These are phyloP conservation scores for Blastobasis lacticolella DNA, from an alignment of 2,888 invertebrate genomes.

Conservation along the genomic window DNA sequence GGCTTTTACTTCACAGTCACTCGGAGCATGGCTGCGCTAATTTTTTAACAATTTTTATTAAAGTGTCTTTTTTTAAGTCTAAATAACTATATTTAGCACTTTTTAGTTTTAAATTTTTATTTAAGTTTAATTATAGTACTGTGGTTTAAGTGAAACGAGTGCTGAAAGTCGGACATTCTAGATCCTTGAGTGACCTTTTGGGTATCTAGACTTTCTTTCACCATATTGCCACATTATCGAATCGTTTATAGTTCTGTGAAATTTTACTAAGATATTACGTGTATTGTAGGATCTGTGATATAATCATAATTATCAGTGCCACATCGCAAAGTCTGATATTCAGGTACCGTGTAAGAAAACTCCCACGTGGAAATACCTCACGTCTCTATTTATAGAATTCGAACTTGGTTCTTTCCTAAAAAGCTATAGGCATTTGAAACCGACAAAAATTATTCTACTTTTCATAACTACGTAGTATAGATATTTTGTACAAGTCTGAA, in stretches of 20 bases:
- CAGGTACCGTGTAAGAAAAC: constrained; percentile 59
- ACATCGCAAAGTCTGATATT: constrained; percentile 47
- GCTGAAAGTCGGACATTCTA: constrained; percentile 52
- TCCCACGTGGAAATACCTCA: constrained; percentile 73
- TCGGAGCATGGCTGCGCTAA: constrained; percentile 53
- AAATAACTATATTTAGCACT: constrained; percentile 35
- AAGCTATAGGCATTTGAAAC: constrained; percentile 45
- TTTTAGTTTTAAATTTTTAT: constrained; percentile 41
- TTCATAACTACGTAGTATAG: no score
- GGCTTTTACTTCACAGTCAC: constrained; percentile 61
- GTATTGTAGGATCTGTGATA: constrained; percentile 49
- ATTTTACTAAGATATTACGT: constrained; percentile 29
- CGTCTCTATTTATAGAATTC: constrained; percentile 67
- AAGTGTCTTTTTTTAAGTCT: constrained; percentile 36
- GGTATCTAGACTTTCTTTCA: constrained; percentile 55
- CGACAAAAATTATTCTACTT: constrained; percentile 19
- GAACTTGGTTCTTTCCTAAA: constrained; percentile 53
- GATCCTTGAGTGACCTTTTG: constrained; percentile 71
- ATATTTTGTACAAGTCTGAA: no score
- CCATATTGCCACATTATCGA: constrained; percentile 57
- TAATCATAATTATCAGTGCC: constrained; percentile 51
- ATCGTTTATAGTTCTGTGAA: constrained; percentile 32
- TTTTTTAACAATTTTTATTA: constrained; percentile 43
- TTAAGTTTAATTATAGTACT: constrained; percentile 48
- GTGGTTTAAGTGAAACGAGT: constrained; percentile 54